A percentile compares a stretch with the other conserved stretches of the same genome.
Conservation (phyloP, 2,888 invertebrate species). For the Rhagonycha lutea region DNA sequence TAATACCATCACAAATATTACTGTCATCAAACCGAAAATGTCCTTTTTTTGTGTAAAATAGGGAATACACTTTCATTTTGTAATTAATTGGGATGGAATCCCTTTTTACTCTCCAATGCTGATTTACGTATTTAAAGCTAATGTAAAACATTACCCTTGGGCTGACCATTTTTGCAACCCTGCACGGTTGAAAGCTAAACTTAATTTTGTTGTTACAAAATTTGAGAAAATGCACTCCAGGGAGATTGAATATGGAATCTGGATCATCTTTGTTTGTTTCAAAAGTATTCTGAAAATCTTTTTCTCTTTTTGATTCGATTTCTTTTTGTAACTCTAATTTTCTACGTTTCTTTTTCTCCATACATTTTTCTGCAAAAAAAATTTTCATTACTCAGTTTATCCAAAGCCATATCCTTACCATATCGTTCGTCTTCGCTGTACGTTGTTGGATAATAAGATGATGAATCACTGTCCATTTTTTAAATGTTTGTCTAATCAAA, state of each 20-base stretch:
- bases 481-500: neutral
- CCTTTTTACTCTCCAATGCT: constrained; percentile 37
- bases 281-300: constrained; percentile 8
- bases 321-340: neutral
- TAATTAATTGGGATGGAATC: constrained; percentile 37
- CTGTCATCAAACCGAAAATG: constrained; percentile 29
- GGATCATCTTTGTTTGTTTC: neutral
- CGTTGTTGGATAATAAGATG: constrained; percentile 24
- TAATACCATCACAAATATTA: constrained; percentile 23
- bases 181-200: constrained; percentile 36
- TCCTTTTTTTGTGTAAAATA: constrained; percentile 27
- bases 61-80: constrained; percentile 21
- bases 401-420: constrained; percentile 13
- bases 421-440: constrained; percentile 34
- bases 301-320: neutral
- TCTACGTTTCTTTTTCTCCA: neutral
- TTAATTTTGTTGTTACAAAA: constrained; percentile 37
- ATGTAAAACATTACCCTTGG: constrained; percentile 32
- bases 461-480: constrained; percentile 11
- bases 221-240: constrained; percentile 33
- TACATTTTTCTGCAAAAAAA: constrained; percentile 9
- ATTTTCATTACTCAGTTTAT: neutral
- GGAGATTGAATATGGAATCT: constrained; percentile 26
- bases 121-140: constrained; percentile 32
- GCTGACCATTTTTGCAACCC: constrained; percentile 31